These are phyloP conservation scores for Salticus scenicus DNA, from an alignment of 2,888 invertebrate species.

Conservation along the genomic window DNA sequence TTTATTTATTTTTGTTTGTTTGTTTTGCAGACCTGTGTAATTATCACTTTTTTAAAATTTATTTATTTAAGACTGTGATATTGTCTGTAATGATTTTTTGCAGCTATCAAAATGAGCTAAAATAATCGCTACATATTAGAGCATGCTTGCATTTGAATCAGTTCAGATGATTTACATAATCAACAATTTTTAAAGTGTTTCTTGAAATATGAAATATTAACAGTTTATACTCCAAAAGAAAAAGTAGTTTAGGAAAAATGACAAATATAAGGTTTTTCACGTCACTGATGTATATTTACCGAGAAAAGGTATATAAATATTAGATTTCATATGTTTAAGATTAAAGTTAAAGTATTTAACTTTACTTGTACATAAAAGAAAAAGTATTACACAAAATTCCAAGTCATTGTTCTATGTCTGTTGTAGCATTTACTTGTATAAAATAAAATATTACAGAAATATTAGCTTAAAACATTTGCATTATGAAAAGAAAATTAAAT, in stretches of 20 bases:
- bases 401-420: not conserved
- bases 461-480: not conserved
- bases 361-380: not conserved
- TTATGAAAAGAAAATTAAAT: not conserved
- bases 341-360: not conserved
- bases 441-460: not conserved
- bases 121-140: not conserved
- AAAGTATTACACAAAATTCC: not conserved
- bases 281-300: not conserved
- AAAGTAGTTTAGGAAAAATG: not conserved
- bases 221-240: conserved; percentile 9
- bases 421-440: not conserved
- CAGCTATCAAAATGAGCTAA: not conserved
- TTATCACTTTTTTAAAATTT: conserved; percentile 11
- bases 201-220: not conserved
- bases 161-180: not conserved
- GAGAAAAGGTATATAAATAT: conserved; percentile 3
- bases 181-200: not conserved
- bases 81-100: conserved; percentile 1
- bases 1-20: too few species aligned
- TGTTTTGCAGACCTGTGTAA: too few species aligned
- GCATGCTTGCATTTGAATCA: not conserved
- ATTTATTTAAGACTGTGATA: conserved; percentile 8
- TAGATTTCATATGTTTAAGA: conserved; percentile 7
- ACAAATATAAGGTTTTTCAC: not conserved